Evolutionary conservation across 2,113 vertebrate species (phyloP).

Genomic region (Zosterops japonicus): DNA sequence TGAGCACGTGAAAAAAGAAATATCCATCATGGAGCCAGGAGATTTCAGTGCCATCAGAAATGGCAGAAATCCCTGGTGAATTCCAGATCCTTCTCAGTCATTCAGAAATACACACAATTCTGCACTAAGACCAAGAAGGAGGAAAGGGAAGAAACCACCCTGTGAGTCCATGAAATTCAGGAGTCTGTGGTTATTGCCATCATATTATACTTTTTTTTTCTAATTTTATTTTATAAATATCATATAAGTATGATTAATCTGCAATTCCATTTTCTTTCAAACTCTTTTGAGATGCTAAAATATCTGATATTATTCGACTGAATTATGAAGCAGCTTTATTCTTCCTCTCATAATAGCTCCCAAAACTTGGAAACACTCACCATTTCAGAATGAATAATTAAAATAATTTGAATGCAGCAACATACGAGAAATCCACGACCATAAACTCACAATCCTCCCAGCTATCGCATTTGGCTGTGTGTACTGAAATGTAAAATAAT

Average conservation of each 20-base stretch:
- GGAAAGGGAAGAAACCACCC: neutral
- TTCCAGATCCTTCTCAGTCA: neutral
- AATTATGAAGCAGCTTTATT: neutral
- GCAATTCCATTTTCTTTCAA: neutral
- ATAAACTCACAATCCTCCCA: neutral
- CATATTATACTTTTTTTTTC: neutral
- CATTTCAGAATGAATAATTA: neutral
- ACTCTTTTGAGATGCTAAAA: neutral
- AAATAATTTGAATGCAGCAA: neutral
- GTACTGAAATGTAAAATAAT: neutral
- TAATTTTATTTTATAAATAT: neutral
- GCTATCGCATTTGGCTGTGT: neutral
- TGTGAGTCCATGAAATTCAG: neutral
- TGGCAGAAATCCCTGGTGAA: neutral
- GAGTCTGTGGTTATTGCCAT: neutral
- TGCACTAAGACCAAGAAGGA: neutral
- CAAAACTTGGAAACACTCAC: neutral
- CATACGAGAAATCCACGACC: neutral
- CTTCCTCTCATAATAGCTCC: neutral
- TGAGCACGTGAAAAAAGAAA: rapidly evolving
- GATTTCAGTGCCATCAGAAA: neutral
- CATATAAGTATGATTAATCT: neutral
- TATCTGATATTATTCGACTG: neutral
- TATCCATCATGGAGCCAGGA: rapidly evolving
- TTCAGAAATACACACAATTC: neutral